phyloP scores from a whole-genome alignment of 2,797 vertebrate genomes.

The Erpetoichthys calabaricus region DNA sequence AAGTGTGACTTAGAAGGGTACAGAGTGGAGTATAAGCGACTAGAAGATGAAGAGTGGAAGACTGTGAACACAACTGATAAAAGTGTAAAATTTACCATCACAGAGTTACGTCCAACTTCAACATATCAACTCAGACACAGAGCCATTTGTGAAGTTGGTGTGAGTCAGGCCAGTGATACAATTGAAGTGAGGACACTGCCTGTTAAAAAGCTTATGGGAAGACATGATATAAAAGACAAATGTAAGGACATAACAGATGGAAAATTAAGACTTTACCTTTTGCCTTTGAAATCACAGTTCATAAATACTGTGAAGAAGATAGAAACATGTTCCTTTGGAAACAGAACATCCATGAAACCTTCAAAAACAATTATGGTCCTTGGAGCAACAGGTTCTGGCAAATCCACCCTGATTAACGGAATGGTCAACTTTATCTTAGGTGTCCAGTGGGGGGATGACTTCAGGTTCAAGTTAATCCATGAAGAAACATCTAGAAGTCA shows the following conservation, averaged over 20 bases:
- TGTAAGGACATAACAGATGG: too few species aligned
- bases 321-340: constrained; percentile 8
- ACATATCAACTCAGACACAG: constrained; percentile 28
- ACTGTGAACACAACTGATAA: too few species aligned
- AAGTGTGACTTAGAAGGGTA: too few species aligned
- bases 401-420: constrained; percentile 21
- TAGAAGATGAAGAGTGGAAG: too few species aligned
- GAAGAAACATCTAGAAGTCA: constrained; percentile 2
- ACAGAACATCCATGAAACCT: background rate
- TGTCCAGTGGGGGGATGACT: constrained; percentile 10
- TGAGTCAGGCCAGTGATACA: constrained; percentile 1
- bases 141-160: constrained; percentile 18
- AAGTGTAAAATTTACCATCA: too few species aligned
- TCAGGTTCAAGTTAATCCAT: constrained; percentile 16
- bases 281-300: too few species aligned
- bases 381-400: constrained; percentile 20
- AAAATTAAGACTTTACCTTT: too few species aligned
- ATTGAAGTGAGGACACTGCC: background rate
- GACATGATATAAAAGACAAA: too few species aligned
- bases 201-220: too few species aligned
- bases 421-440: constrained; percentile 28
- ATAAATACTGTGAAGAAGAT: too few species aligned
- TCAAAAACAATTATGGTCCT: constrained; percentile 24
- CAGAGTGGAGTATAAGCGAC: too few species aligned
- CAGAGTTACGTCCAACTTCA: constrained; percentile 20